Evolutionary conservation across 1,140 invertebrate genomes (phyloP).

Genomic region (Nephila pilipes): DNA sequence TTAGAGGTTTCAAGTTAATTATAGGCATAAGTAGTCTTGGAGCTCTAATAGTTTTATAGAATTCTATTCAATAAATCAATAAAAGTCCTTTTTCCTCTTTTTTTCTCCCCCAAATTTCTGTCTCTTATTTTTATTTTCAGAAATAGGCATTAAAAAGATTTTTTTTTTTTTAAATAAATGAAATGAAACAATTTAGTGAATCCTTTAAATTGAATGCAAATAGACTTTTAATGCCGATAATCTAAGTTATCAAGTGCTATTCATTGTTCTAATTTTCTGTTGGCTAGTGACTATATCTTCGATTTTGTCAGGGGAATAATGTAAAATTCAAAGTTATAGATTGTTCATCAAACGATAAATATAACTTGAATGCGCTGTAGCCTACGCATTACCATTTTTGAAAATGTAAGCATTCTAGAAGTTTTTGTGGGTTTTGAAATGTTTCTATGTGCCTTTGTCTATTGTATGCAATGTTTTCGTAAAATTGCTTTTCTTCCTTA

Average conservation of each 20-base stretch:
- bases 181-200: no score
- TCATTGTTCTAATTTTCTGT: neutral
- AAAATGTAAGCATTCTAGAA: neutral
- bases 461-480: neutral
- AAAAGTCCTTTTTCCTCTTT: no score
- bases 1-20: no score
- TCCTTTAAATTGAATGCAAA: no score
- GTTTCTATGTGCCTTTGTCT: neutral
- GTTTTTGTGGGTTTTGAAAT: conserved; percentile 8
- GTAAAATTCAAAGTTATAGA: neutral
- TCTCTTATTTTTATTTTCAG: no score
- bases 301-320: neutral
- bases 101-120: no score
- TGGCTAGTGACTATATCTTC: neutral
- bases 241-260: neutral
- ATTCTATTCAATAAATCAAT: no score
- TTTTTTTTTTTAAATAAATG: no score
- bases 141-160: no score
- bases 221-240: no score
- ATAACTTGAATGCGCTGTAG: neutral
- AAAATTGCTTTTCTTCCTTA: neutral
- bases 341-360: neutral
- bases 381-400: neutral
- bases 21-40: no score
- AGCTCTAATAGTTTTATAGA: no score